Evolutionary conservation across 1,140 invertebrate genomes (phyloP).

Genomic region (Coelopa frigida): DNA sequence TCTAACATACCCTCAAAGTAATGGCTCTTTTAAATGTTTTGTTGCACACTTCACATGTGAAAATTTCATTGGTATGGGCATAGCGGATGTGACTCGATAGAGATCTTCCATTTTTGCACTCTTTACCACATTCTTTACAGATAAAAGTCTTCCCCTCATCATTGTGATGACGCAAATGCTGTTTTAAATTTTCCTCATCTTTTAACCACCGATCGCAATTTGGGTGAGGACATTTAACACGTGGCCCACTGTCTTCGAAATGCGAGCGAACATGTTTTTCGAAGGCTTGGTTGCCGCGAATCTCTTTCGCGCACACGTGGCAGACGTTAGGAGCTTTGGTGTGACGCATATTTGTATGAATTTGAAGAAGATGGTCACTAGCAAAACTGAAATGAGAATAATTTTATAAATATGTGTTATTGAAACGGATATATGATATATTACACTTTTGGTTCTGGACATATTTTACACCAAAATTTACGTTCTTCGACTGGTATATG

Average conservation of each 20-base stretch:
- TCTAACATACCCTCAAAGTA: conserved; percentile 25
- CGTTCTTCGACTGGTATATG: conserved; percentile 35
- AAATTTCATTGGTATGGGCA: conserved; percentile 35
- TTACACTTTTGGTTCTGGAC: conserved; percentile 33
- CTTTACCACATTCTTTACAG: conserved; percentile 35
- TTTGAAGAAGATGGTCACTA: conserved; percentile 34
- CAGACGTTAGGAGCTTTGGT: conserved; percentile 33
- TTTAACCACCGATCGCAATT: conserved; percentile 41
- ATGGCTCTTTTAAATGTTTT: conserved; percentile 43
- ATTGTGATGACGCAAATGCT: conserved; percentile 36
- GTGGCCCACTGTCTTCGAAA: conserved; percentile 36
- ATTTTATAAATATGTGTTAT: not conserved
- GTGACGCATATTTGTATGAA: conserved; percentile 36
- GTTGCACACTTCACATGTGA: conserved; percentile 39
- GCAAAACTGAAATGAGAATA: conserved; percentile 25
- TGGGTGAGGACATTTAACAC: conserved; percentile 33
- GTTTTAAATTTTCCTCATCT: conserved; percentile 36
- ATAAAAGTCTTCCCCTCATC: conserved; percentile 30
- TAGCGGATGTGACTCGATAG: conserved; percentile 37
- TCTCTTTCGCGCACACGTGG: conserved; percentile 39
- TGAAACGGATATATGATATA: not conserved
- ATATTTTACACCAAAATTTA: conserved; percentile 31
- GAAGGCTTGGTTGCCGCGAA: conserved; percentile 37
- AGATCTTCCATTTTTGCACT: conserved; percentile 34
- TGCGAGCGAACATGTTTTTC: conserved; percentile 40